phyloP scores from a whole-genome alignment of 2,888 invertebrate genomes.

The Crioceris asparagi region DNA sequence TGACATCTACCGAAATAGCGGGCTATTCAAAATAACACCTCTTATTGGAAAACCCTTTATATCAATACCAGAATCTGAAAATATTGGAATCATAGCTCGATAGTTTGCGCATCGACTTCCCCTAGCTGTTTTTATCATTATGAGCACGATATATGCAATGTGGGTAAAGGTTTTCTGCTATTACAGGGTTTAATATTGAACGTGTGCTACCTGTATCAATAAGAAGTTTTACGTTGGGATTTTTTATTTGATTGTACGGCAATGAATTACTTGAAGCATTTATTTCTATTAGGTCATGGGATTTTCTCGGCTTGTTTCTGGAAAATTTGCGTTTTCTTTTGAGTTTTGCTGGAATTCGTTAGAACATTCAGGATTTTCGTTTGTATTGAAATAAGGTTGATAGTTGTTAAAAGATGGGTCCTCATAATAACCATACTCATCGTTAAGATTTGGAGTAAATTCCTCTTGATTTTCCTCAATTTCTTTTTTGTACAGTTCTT shows the following conservation, averaged over 20 bases:
- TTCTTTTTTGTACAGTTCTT: neutral
- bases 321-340: neutral
- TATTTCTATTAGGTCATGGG: neutral
- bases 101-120: neutral
- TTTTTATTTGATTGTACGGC: conserved; percentile 2
- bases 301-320: neutral
- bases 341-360: neutral
- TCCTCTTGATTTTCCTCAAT: too few relatives aligned
- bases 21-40: too few relatives aligned
- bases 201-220: conserved; percentile 10
- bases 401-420: too few relatives aligned
- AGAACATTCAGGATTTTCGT: neutral
- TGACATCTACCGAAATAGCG: too few relatives aligned
- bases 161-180: conserved; percentile 9
- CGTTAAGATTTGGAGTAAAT: too few relatives aligned
- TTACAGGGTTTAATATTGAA: conserved; percentile 6
- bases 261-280: neutral
- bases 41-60: too few relatives aligned
- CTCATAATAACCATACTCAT: too few relatives aligned
- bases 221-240: conserved; percentile 9
- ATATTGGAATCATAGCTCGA: conserved; percentile 7
- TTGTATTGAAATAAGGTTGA: neutral
- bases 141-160: neutral
- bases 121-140: conserved; percentile 3
- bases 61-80: conserved; percentile 6